These are phyloP conservation scores for Petrosia ficiformis DNA, from an alignment of 37 sponge, comb jelly and placozoan genomes.

Conservation along the genomic window DNA sequence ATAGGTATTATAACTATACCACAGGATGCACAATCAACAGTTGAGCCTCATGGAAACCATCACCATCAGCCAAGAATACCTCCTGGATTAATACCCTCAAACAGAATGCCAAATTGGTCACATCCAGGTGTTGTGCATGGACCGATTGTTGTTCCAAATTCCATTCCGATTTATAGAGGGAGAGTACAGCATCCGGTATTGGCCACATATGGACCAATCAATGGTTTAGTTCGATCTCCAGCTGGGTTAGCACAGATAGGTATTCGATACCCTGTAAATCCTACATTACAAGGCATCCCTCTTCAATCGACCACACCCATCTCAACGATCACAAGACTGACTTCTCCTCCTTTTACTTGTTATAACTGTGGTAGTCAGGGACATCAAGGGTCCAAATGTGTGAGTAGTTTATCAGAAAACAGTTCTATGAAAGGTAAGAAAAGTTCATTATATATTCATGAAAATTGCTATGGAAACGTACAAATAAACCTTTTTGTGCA, in stretches of 20 bases:
- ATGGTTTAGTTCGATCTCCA: neutral
- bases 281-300: too few relatives aligned
- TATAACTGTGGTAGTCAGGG: conserved; percentile 75
- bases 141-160: neutral
- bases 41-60: neutral
- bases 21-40: neutral
- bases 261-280: neutral
- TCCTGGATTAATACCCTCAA: neutral
- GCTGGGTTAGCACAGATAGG: neutral
- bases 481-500: too few relatives aligned
- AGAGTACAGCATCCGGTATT: neutral
- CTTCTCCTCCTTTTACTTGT: conserved; percentile 26
- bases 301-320: too few relatives aligned
- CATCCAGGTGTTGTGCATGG: neutral
- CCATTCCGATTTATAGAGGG: too few relatives aligned
- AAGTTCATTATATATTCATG: too few relatives aligned
- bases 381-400: too few relatives aligned
- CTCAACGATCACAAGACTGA: too few relatives aligned
- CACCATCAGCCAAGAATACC: neutral
- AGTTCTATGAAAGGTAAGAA: too few relatives aligned
- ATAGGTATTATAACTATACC: neutral
- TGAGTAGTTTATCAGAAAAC: too few relatives aligned
- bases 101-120: neutral
- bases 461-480: too few relatives aligned
- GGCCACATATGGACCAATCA: neutral